Evolutionary conservation across 2,888 invertebrate genomes (phyloP), one percentile per base, ranked within the genome.

Genomic region (Nudaria mundana): DNA sequence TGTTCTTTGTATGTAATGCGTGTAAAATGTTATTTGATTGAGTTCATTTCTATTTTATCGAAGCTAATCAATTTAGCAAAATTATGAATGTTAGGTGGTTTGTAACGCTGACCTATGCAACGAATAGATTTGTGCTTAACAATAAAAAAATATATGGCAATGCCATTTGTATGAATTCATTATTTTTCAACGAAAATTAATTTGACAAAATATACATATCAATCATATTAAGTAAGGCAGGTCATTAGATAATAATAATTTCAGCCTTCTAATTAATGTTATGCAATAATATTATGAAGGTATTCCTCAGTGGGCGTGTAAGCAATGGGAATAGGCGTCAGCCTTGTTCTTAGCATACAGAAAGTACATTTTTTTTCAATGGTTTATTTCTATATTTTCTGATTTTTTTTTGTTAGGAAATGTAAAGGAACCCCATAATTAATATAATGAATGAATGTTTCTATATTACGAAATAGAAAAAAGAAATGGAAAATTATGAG

Each of bases 401-500:
- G n/a, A 48, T 43, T 33, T 33, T 16, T 40, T 39, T 45, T 37
- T 40, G 30, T 48, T 41, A 52, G 46, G 49, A 57, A 60, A 61
- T 60, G 62, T 49, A 50, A 62, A 44, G 52, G 49, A 56, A 56
- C 55, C 53, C 41, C 48, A 49, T 52, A 54, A 48, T 54, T 46
- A 46, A 47, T 49, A 41, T 47, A 54, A 44, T 58, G 40, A 50
- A 20, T 20, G 5, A 7, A n/a, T 54, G 44, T 54, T 54, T 49
- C 53, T 49, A 48, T 49, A 56, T 50, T 48, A 66, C 56, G 57
- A 63, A 64, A 63, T 61, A 69, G 64, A 71, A 69, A 68, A 70
- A 74, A 75, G 61, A 69, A 70, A 81, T 75, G 73, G 70, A 65
- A 76, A 69, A 71, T 77, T 64, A 77, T 78, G 85, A 85, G 84